phyloP scores from a whole-genome alignment of 2,797 vertebrate genomes.

The Dermochelys coriacea region DNA sequence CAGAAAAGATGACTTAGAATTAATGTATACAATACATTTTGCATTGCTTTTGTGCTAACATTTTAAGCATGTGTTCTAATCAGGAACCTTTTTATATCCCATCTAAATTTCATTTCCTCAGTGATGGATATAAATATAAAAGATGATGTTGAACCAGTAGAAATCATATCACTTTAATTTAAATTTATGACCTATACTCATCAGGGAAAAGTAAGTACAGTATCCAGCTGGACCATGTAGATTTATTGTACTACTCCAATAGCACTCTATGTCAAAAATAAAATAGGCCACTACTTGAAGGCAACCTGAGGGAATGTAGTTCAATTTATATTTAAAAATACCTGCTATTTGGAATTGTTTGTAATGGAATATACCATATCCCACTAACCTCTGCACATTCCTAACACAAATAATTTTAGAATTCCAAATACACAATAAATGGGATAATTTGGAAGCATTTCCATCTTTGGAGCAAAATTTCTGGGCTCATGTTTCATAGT shows the following conservation, averaged over 20 bases:
- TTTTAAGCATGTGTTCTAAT: constrained; percentile 26
- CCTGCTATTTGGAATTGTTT: not conserved
- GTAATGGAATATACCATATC: not conserved
- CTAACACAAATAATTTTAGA: not conserved
- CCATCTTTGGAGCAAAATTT: not conserved
- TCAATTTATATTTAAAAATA: not conserved
- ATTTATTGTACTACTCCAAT: not conserved
- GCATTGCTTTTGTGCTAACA: not conserved
- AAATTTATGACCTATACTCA: not conserved
- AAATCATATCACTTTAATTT: not conserved
- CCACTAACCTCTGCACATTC: not conserved
- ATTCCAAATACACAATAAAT: not conserved
- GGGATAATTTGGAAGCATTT: constrained; percentile 3
- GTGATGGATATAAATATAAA: not conserved
- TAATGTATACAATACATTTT: not conserved
- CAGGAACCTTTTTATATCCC: constrained; percentile 12
- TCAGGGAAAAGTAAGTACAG: constrained; percentile 8
- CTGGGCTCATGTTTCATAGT: not conserved
- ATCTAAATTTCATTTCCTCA: constrained; percentile 16
- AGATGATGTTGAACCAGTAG: not conserved
- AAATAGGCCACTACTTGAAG: not conserved
- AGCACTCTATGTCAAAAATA: constrained; percentile 3
- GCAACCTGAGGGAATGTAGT: constrained; percentile 19
- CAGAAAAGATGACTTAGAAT: constrained; percentile 7
- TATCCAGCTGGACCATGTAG: not conserved